Evolutionary conservation across 2,888 invertebrate species (phyloP).

Genomic region (Leptopilina syphax): DNA sequence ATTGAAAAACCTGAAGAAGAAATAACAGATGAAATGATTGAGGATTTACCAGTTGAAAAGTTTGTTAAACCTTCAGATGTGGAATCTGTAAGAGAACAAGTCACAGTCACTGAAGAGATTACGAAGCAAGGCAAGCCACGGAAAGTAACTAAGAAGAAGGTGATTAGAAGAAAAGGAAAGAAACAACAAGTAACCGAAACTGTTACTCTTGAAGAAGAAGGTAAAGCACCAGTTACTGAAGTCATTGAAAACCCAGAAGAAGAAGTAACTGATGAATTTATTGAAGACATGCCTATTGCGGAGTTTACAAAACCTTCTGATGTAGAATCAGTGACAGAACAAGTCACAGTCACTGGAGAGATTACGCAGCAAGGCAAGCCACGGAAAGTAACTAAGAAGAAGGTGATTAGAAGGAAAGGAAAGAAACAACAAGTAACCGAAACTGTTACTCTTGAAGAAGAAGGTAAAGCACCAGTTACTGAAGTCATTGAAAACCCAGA

Average conservation of each 20-base stretch:
- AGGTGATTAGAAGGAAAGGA: conserved; percentile 73
- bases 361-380: conserved; percentile 61
- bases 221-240: conserved; percentile 71
- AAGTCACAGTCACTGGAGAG: conserved; percentile 63
- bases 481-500: conserved; percentile 66
- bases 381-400: conserved; percentile 70
- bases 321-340: conserved; percentile 65
- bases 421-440: conserved; percentile 56
- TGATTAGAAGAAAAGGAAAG: conserved; percentile 69
- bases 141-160: conserved; percentile 54
- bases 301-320: conserved; percentile 72
- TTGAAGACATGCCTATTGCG: neutral
- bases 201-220: conserved; percentile 74
- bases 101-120: conserved; percentile 60
- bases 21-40: conserved; percentile 59
- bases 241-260: conserved; percentile 55
- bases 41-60: conserved; percentile 45
- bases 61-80: conserved; percentile 45
- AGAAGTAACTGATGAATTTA: neutral
- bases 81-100: conserved; percentile 62
- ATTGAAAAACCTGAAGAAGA: conserved; percentile 75
- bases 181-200: conserved; percentile 76
- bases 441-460: conserved; percentile 57
- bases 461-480: conserved; percentile 71
- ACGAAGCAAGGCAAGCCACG: conserved; percentile 68